Base-by-base conservation (phyloP, 2,888 invertebrate genomes). In the Parnassius smintheus region DNA sequence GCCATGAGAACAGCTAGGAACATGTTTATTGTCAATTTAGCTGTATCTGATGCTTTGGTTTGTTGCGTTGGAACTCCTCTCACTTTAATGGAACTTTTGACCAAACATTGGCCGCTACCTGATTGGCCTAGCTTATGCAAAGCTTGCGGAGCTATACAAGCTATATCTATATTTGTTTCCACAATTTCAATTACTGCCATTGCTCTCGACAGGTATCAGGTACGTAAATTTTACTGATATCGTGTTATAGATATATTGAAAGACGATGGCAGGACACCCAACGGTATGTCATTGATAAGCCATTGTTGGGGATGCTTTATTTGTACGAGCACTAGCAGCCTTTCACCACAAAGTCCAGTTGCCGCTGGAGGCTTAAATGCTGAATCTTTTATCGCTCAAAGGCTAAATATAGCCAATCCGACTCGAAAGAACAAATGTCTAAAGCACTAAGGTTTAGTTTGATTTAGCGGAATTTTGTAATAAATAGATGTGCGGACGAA, bases 181-280 rank as follows among this genome's bases (percentile, higher is more conserved):
- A 98, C 98, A 1, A 96, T 98, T 78, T 96, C 97, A 69, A 98
- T 98, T 72, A 97, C 98, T 3, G 98, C 98, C 9, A 98, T 98
- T 71, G 96, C 96, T 41, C 90, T 96, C 81, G 96, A 96, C 78
- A 92, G 96, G 86, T 96, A 96, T 86, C 96, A 96, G 93, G 95
- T 95, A 80, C 82, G 76, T 44, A 46, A 57, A 18, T 13, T 41
- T 48, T 41, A 50, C 22, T 10, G 2, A 50, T 18, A 22, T 50
- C 22, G 11, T 50, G 10, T 18, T 56, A n/a, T 57, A 44, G 4
- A 3, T 35, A 1, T 35, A 35, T 35, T 35, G 7, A 35, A 35
- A 7, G 35, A 35, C 35, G 35, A 35, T 35, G 35, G 4, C 7
- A 35, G 35, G 7, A 35, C 1, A 35, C 35, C 35, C 4, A 7